phyloP scores from a whole-genome alignment of 2,113 vertebrate species.

The Orthochromis malagaraziensis region DNA sequence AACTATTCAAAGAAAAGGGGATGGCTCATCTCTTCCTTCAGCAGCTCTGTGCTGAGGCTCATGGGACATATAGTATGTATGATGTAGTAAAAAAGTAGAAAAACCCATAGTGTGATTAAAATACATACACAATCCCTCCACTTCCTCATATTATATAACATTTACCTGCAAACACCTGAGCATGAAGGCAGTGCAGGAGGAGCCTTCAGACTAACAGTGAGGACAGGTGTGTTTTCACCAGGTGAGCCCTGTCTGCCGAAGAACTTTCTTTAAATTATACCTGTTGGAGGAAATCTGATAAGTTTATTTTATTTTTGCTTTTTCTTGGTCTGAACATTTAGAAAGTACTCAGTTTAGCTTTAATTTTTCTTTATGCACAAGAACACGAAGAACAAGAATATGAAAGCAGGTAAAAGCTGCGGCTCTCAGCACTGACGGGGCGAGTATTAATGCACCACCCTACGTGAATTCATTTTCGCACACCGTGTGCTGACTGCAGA shows the following conservation, averaged over 20 bases:
- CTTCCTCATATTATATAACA: neutral
- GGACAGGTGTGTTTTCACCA: neutral
- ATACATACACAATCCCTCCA: neutral
- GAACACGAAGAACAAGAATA: neutral
- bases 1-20: neutral
- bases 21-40: neutral
- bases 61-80: neutral
- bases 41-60: neutral
- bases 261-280: neutral
- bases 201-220: neutral
- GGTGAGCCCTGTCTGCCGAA: neutral
- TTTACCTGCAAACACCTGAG: neutral
- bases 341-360: neutral
- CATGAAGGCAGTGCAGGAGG: neutral
- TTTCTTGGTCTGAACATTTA: neutral
- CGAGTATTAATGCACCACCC: neutral
- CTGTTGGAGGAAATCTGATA: neutral
- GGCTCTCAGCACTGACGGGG: neutral
- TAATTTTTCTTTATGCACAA: neutral
- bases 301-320: neutral
- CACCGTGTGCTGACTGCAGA: neutral
- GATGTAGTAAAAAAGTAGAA: neutral
- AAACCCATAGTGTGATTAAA: neutral
- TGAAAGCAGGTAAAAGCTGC: neutral
- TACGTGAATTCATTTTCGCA: neutral